A percentile compares a stretch with the other conserved stretches of the same genome.
Evolutionary conservation across 2,797 vertebrate genomes (phyloP).

Genomic region (Taenioides sp.): DNA sequence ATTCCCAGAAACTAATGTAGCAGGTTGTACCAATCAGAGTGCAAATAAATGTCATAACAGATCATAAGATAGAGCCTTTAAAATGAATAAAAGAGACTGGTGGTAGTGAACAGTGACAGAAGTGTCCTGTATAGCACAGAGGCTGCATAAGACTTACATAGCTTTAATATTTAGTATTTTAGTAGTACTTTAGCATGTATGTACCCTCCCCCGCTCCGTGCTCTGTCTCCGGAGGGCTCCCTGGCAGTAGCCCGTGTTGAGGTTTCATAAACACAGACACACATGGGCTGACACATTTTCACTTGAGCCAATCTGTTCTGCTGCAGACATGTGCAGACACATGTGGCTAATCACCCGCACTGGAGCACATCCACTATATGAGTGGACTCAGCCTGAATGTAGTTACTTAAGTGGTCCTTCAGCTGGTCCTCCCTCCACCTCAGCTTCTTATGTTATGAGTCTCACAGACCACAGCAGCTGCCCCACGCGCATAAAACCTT

Average conservation of each 20-base stretch:
- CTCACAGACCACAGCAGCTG: conserved; percentile 72
- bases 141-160: no score
- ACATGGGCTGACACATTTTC: conserved; percentile 53
- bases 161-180: no score
- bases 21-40: neutral
- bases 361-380: conserved; percentile 17
- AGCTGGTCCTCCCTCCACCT: conserved; percentile 27
- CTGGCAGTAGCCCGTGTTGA: conserved; percentile 56
- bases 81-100: neutral
- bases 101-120: no score
- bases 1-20: neutral
- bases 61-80: neutral
- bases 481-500: conserved; percentile 70
- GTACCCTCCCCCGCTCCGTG: conserved; percentile 17
- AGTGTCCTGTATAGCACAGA: no score
- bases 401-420: conserved; percentile 36
- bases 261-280: conserved; percentile 70
- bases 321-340: conserved; percentile 61
- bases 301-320: conserved; percentile 41
- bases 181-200: conserved; percentile 2
- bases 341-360: conserved; percentile 62
- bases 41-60: neutral
- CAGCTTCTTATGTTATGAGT: conserved; percentile 22
- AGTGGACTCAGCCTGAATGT: conserved; percentile 27
- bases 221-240: conserved; percentile 50